Evolutionary conservation across 2,888 invertebrate genomes (phyloP).

Genomic region (Griposia aprilina): DNA sequence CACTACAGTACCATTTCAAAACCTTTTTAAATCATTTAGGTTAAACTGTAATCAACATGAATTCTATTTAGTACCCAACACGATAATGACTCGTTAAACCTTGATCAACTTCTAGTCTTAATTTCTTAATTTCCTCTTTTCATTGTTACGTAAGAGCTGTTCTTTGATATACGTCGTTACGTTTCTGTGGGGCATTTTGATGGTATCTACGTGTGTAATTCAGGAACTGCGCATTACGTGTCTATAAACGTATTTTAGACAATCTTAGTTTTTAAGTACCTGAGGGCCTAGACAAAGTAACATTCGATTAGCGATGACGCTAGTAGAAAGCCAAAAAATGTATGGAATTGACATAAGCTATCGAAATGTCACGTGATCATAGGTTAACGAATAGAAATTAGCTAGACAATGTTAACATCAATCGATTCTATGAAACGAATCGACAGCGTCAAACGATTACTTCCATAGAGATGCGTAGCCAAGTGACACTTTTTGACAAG

Average conservation of each 20-base stretch:
- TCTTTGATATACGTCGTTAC: not conserved
- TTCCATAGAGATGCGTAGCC: no score
- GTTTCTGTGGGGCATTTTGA: not conserved
- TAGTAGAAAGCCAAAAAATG: no score
- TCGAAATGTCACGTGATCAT: no score
- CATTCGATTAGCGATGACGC: no score
- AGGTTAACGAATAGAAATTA: no score
- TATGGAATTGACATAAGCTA: no score
- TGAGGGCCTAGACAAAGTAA: not conserved
- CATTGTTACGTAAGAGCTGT: not conserved
- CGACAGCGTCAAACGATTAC: no score
- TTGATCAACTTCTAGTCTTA: not conserved
- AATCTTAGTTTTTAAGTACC: not conserved
- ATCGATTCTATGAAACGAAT: no score
- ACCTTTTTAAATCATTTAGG: not conserved
- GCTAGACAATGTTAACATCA: no score
- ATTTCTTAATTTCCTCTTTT: no score
- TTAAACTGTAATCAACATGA: not conserved
- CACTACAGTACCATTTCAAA: not conserved
- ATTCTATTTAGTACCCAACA: not conserved
- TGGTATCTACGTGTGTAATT: not conserved
- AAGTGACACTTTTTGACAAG: no score
- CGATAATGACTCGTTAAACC: not conserved
- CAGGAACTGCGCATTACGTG: not conserved
- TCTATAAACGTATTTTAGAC: not conserved